These are phyloP conservation scores for Maniola jurtina DNA, from an alignment of 1,140 invertebrate species.

Conservation along the genomic window DNA sequence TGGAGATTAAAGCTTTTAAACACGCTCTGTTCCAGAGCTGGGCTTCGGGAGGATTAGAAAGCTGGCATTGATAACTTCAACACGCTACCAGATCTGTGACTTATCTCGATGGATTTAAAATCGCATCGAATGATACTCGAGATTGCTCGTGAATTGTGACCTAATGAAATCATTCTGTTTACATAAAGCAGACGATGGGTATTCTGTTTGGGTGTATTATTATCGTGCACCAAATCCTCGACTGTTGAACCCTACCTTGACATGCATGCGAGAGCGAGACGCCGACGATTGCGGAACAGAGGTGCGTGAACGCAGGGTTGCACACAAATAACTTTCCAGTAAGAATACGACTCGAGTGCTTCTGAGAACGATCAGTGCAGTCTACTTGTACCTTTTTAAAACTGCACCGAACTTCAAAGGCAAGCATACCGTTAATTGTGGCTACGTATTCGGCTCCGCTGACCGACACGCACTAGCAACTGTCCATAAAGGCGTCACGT, in stretches of 20 bases:
- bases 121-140: conserved; percentile 10
- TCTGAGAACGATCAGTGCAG: conserved; percentile 53
- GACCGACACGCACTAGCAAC: conserved; percentile 35
- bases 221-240: conserved; percentile 69
- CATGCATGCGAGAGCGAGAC: conserved; percentile 69
- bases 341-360: conserved; percentile 56
- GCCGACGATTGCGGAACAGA: conserved; percentile 56
- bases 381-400: conserved; percentile 40
- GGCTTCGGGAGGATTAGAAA: conserved; percentile 12
- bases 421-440: conserved; percentile 47
- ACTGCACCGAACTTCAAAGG: conserved; percentile 42
- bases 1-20: conserved; percentile 38
- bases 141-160: conserved; percentile 45
- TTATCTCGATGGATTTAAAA: conserved; percentile 9
- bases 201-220: conserved; percentile 58
- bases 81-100: background rate
- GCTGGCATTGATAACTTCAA: conserved; percentile 6
- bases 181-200: conserved; percentile 57
- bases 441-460: conserved; percentile 31
- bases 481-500: conserved; percentile 28
- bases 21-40: conserved; percentile 3
- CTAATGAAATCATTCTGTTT: conserved; percentile 56
- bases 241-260: conserved; percentile 78
- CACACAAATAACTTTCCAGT: conserved; percentile 71
- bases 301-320: conserved; percentile 62